Evolutionary conservation across 2,888 invertebrate species (phyloP).

Genomic region (Ectemnius continuus): DNA sequence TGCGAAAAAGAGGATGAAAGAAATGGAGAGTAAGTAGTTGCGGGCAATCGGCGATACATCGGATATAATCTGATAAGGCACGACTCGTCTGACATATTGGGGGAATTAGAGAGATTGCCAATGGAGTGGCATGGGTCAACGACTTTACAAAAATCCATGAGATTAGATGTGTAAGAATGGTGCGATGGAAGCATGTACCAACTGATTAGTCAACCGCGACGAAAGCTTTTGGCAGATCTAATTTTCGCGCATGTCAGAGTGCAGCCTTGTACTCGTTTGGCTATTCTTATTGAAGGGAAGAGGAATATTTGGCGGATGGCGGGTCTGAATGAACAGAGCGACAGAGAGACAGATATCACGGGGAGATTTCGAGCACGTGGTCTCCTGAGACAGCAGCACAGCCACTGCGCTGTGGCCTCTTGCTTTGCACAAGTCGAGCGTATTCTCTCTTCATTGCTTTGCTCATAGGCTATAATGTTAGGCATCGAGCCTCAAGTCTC

Average conservation of each 20-base stretch:
- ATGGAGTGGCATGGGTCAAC: not conserved
- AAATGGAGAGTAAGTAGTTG: no score
- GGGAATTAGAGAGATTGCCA: not conserved
- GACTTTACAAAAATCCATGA: not conserved
- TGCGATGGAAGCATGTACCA: not conserved
- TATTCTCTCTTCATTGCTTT: not conserved
- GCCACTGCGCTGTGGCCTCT: not conserved
- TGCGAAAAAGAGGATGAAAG: no score
- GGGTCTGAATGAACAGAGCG: no score
- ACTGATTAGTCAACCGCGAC: not conserved
- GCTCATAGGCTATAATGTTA: no score
- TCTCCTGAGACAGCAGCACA: constrained; percentile 21
- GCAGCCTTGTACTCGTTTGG: no score
- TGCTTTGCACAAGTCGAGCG: not conserved
- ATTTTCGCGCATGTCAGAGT: no score
- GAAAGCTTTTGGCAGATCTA: no score
- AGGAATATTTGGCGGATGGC: no score
- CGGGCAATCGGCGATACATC: no score
- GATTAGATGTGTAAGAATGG: not conserved
- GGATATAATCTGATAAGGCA: not conserved
- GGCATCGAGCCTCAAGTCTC: not conserved
- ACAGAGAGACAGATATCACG: not conserved
- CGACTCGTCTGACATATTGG: not conserved
- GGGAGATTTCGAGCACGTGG: constrained; percentile 44
- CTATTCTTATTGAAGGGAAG: no score